A percentile compares a stretch with the other conserved stretches of the same genome.
These are phyloP conservation scores for Seriola aureovittata DNA, from an alignment of 2,113 vertebrate genomes.

Conservation along the genomic window DNA sequence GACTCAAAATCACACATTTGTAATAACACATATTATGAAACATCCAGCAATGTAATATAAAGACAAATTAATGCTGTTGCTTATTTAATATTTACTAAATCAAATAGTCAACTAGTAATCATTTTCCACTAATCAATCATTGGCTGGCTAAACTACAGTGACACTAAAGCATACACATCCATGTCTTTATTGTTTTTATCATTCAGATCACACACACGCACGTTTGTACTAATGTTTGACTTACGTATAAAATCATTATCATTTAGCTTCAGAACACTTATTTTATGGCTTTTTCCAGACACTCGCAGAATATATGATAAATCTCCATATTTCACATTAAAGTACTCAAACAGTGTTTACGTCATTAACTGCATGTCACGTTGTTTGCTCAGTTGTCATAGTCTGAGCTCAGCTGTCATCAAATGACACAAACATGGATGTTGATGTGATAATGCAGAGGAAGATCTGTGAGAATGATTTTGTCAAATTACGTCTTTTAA, in stretches of 20 bases:
- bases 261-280: constrained; percentile 14
- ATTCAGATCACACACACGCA: neutral
- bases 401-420: neutral
- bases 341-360: neutral
- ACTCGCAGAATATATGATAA: neutral
- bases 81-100: constrained; percentile 7
- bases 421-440: neutral
- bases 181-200: neutral
- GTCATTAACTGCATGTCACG: neutral
- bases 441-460: neutral
- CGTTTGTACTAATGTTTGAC: neutral
- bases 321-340: constrained; percentile 1
- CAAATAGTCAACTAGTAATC: neutral
- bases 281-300: neutral
- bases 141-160: neutral
- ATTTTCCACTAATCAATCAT: neutral
- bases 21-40: neutral
- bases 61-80: neutral
- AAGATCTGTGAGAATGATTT: neutral
- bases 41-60: neutral
- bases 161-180: neutral
- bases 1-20: neutral
- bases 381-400: neutral
- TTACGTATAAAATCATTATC: neutral
- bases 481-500: neutral